A percentile compares a stretch with the other conserved stretches of the same genome.
These are phyloP conservation scores for Brachionichthys hirsutus DNA, from an alignment of 2,113 vertebrate species.

Conservation along the genomic window DNA sequence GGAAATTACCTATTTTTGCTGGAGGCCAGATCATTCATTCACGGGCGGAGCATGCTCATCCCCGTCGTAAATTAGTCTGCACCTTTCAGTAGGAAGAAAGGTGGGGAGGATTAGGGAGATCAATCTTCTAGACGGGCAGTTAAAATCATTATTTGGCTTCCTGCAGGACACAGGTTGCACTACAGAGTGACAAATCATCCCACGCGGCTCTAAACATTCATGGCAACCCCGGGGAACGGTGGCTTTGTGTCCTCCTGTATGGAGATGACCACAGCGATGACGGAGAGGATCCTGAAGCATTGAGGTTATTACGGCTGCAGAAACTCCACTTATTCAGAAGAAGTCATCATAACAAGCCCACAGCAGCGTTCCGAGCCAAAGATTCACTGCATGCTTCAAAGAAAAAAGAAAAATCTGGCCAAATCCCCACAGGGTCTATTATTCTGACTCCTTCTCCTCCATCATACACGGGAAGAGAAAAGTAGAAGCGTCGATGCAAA, in stretches of 20 bases:
- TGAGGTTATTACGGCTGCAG: constrained; percentile 51
- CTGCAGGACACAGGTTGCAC: constrained; percentile 61
- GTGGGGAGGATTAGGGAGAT: constrained; percentile 65
- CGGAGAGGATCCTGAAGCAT: constrained; percentile 36
- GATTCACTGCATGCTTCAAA: constrained; percentile 50
- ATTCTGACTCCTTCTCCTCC: constrained; percentile 48
- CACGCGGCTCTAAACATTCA: constrained; percentile 56
- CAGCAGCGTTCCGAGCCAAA: constrained; percentile 41
- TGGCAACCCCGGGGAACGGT: constrained; percentile 15
- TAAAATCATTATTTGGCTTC: constrained; percentile 77
- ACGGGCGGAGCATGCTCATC: constrained; percentile 34
- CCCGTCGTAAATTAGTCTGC: constrained; percentile 67
- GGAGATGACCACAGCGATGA: constrained; percentile 40
- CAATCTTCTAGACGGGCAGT: constrained; percentile 68
- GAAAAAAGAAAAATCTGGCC: constrained; percentile 23
- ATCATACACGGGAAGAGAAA: constrained; percentile 40
- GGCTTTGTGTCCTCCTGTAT: constrained; percentile 30
- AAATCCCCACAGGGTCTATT: constrained; percentile 55
- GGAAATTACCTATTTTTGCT: constrained; percentile 69
- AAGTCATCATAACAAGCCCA: constrained; percentile 43
- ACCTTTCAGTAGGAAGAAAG: constrained; percentile 55
- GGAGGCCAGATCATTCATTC: constrained; percentile 67
- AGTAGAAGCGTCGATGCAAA: no score
- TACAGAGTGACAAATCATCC: constrained; percentile 64
- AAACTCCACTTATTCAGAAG: constrained; percentile 49